phyloP scores from a whole-genome alignment of 2,113 vertebrate species.

The Raja brachyura region DNA sequence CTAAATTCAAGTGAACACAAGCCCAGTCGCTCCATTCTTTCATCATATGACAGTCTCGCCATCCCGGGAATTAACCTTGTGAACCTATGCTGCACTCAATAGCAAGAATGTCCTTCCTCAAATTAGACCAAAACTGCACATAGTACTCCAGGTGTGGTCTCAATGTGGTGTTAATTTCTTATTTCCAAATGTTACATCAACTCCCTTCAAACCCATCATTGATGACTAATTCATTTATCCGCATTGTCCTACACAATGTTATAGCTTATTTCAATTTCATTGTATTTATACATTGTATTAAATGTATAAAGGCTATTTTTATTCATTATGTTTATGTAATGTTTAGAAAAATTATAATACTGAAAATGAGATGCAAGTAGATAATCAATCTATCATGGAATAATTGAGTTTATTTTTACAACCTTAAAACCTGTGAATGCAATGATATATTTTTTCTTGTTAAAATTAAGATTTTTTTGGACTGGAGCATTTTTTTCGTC shows the following conservation, averaged over 20 bases:
- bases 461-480: background rate
- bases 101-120: no score
- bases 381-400: background rate
- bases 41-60: no score
- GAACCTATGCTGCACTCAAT: no score
- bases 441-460: background rate
- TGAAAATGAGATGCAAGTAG: background rate
- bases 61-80: no score
- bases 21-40: no score
- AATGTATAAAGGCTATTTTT: background rate
- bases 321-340: background rate
- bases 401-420: background rate
- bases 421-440: background rate
- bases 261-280: background rate
- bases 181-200: no score
- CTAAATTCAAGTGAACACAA: no score
- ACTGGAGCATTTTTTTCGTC: background rate
- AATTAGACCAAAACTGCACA: no score
- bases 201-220: background rate
- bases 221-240: background rate
- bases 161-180: no score
- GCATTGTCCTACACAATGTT: background rate
- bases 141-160: no score
- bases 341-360: background rate
- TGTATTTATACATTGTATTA: no score